A percentile compares a stretch with the other conserved stretches of the same genome.
These are phyloP conservation scores for Oscheius onirici DNA, from an alignment of 2,888 invertebrate species.

Conservation along the genomic window DNA sequence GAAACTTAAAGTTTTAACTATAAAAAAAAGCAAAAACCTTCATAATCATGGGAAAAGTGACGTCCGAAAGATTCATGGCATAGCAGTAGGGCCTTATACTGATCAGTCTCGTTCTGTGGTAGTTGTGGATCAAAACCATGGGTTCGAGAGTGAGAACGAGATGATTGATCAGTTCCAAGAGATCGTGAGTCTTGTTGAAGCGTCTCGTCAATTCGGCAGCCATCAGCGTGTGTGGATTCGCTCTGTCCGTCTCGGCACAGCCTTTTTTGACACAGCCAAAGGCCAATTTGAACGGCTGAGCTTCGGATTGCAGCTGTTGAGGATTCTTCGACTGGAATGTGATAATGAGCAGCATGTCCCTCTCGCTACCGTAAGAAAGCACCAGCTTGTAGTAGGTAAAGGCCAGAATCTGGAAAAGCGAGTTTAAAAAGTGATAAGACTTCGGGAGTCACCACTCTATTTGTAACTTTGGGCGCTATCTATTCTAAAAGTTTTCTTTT, in stretches of 20 bases:
- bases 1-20: neutral
- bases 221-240: constrained; percentile 10
- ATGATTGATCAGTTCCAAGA: constrained; percentile 59
- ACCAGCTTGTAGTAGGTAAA: constrained; percentile 91
- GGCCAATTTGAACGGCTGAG: constrained; percentile 40
- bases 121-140: constrained; percentile 50
- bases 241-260: no score
- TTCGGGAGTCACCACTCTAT: no score
- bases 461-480: no score
- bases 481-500: no score
- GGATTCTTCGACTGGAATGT: constrained; percentile 30
- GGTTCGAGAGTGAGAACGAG: constrained; percentile 46
- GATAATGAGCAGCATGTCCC: constrained; percentile 60
- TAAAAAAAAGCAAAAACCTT: constrained; percentile 38
- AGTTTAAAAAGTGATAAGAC: no score
- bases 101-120: constrained; percentile 48
- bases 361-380: constrained; percentile 82
- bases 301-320: constrained; percentile 30
- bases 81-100: constrained; percentile 35
- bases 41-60: constrained; percentile 46
- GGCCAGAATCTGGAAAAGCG: constrained; percentile 83
- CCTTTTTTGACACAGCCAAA: constrained; percentile 44
- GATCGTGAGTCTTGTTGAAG: constrained; percentile 48
- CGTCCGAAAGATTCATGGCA: constrained; percentile 36
- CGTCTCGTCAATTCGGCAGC: constrained; percentile 9